These are phyloP conservation scores for Bos indicus DNA, from an alignment of 2,113 vertebrate genomes.

Conservation along the genomic window DNA sequence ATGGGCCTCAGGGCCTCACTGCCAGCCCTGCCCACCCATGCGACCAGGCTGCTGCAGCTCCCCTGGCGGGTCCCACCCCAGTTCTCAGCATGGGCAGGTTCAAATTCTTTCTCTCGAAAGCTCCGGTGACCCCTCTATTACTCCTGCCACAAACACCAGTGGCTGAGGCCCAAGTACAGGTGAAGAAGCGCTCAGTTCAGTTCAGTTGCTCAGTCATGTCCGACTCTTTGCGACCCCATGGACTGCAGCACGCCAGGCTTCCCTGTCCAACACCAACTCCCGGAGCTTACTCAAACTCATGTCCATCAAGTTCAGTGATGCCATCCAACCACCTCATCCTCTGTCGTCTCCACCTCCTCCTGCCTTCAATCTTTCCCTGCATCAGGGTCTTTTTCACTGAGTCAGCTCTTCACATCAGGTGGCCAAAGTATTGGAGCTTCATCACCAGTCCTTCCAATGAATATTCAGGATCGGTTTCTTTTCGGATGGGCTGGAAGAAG, in stretches of 20 bases:
- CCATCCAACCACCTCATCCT: background rate
- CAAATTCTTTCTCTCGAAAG: background rate
- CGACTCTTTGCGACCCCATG: background rate
- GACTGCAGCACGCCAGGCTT: background rate
- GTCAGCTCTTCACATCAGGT: background rate
- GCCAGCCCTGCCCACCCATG: background rate
- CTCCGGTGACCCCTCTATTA: accelerated
- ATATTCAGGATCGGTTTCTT: background rate
- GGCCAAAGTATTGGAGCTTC: background rate
- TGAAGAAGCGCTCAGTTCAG: background rate
- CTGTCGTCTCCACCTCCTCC: background rate
- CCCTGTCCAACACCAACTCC: background rate
- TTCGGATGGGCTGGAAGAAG: background rate
- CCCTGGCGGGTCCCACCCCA: accelerated
- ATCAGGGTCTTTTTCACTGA: background rate
- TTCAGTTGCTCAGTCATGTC: background rate
- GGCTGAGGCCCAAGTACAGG: background rate
- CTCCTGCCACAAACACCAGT: background rate
- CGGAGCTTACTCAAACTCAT: background rate
- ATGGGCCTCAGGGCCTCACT: background rate
- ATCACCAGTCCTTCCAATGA: background rate
- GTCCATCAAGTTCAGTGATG: background rate
- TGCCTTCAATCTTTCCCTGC: background rate
- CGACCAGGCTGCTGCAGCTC: background rate
- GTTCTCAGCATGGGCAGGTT: background rate